Evolutionary conservation across 2,113 vertebrate species (phyloP).

Genomic region (Eudyptes chrysolophus): DNA sequence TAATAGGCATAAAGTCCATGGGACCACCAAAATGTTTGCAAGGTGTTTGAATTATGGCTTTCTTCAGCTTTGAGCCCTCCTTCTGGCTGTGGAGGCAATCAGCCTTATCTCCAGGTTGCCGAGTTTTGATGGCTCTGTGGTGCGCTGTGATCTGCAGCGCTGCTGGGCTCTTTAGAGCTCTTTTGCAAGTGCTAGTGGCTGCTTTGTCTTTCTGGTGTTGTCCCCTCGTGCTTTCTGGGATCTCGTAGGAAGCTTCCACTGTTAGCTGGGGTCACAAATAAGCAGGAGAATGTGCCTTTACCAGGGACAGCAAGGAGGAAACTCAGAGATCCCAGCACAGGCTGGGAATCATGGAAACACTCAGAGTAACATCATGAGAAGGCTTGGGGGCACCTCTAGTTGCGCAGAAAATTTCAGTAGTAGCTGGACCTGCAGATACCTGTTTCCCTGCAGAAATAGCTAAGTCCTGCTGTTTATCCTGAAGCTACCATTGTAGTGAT

Average conservation of each 20-base stretch:
- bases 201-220: neutral
- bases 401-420: neutral
- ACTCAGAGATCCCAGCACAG: neutral
- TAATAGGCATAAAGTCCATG: neutral
- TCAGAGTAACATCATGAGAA: neutral
- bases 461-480: neutral
- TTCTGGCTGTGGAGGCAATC: neutral
- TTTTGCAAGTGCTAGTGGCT: neutral
- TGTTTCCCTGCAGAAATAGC: neutral
- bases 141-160: neutral
- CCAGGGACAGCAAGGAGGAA: neutral
- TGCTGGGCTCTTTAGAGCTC: neutral
- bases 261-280: neutral
- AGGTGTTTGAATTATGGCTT: neutral
- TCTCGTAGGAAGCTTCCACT: neutral
- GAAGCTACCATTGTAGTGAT: neutral
- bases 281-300: neutral
- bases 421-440: neutral
- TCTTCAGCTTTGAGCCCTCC: neutral
- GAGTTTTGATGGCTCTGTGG: neutral
- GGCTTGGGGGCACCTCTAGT: neutral
- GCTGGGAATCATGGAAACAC: neutral
- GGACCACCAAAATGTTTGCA: neutral
- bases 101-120: neutral
- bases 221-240: neutral